Evolutionary conservation across 2,888 invertebrate genomes (phyloP).

Genomic region (Acanthosepion esculentum): DNA sequence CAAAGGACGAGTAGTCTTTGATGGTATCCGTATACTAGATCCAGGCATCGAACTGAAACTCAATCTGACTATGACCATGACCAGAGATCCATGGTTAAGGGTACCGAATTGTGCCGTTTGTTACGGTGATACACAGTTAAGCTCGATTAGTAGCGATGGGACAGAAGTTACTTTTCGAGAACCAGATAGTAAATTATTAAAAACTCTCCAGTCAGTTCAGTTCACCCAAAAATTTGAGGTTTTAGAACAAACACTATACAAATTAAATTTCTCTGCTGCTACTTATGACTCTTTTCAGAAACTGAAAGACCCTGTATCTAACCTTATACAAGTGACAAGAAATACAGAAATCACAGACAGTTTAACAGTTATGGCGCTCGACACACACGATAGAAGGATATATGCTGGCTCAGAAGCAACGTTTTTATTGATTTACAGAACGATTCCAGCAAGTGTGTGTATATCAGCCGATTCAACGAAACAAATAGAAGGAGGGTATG

Average conservation of each 20-base stretch:
- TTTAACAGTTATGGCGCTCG: background rate
- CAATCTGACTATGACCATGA: background rate
- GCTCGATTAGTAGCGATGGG: rapidly evolving
- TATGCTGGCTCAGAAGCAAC: background rate
- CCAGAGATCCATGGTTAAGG: background rate
- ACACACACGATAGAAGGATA: background rate
- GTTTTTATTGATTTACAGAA: background rate
- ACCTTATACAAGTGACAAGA: background rate
- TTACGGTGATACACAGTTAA: background rate
- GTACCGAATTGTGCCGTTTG: background rate
- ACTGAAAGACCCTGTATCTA: background rate
- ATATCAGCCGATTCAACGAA: background rate
- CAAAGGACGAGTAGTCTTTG: background rate
- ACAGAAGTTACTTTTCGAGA: background rate
- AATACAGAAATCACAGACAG: background rate
- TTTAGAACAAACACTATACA: background rate
- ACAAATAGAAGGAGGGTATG: background rate
- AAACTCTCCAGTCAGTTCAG: background rate
- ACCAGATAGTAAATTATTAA: background rate
- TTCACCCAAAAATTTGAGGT: background rate
- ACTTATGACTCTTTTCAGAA: background rate
- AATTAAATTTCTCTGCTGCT: background rate
- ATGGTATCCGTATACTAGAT: background rate
- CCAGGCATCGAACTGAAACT: background rate
- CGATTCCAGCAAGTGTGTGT: background rate